Base-by-base conservation (phyloP, 2,113 vertebrate species). In the Sula dactylatra region DNA sequence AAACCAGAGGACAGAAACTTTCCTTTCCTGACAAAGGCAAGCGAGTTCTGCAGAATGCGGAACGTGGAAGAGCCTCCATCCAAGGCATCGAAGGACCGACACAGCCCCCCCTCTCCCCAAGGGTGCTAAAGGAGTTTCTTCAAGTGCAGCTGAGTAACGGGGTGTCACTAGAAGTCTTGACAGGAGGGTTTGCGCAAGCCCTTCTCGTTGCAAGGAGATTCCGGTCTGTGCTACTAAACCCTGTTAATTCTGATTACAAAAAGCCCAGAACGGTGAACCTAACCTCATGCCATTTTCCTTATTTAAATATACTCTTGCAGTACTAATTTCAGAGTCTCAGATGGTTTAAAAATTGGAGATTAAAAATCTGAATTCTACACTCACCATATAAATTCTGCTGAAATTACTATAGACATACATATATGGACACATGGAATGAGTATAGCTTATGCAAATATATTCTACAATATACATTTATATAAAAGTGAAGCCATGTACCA, bases 61-160 rank as follows among this genome's bases (percentile, higher is more conserved):
- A 64, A 44, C 0, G 9, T 10, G 36, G 49, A 86, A 84, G 56
- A 59, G n/a, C 18, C 59, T 81, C 67, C 31, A 26, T 16, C 38
- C 21, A 2, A 0, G 11, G 67, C 47, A 38, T 2, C 0, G 1
- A 70, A 65, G 66, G 56, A 62, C 40, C 0, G 2, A 52, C 21
- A 25, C 5, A 44, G 40, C 40, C 18, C 44, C 44, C 44, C 29
- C 26, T 36, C 38, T 76, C 36, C 22, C 20, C 26, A n/a, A 13
- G 50, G 92, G 56, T n/a, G 54, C 54, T 19, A 19, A 2, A 1
- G 25, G 44, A 77, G 8, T 20, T 93, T 59, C 65, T 86, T 69
- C 40, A 62, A 62, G 65, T 73, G 77, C 54, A 86, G 32, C 13
- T n/a, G 49, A 38, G 8, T 40, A 32, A 80, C 0, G 21, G 45